Evolutionary conservation across 2,888 invertebrate genomes (phyloP), one percentile per base, ranked within the genome.

Genomic region (Drymonia ruficornis): DNA sequence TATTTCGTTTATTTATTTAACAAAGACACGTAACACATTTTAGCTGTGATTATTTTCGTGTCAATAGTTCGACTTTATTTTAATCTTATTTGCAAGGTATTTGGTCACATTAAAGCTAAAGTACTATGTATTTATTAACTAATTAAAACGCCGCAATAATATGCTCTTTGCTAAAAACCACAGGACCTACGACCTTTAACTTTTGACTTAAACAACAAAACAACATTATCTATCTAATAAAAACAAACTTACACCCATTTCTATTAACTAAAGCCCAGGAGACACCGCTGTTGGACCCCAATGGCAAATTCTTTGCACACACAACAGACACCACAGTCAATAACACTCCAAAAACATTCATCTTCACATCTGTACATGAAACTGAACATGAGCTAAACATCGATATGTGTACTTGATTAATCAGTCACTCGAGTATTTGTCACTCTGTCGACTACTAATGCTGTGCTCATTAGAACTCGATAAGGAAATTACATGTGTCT

Each of bases 161-260:
- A n/a, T n/a, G n/a, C n/a, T n/a, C n/a, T n/a, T n/a, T n/a, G n/a
- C n/a, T n/a, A n/a, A n/a, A n/a, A n/a, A n/a, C n/a, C n/a, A n/a
- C n/a, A n/a, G n/a, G n/a, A n/a, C n/a, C n/a, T n/a, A 36, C 36
- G 3, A 36, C 6, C 13, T 36, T n/a, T n/a, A 36, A 36, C 13
- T 1, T 36, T n/a, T n/a, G n/a, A n/a, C n/a, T n/a, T n/a, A n/a
- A n/a, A n/a, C n/a, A n/a, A n/a, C n/a, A n/a, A n/a, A n/a, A n/a
- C n/a, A n/a, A n/a, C n/a, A n/a, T n/a, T n/a, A n/a, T n/a, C n/a
- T 36, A 36, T 36, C 11, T 8, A 31, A 31, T n/a, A 3, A n/a
- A 36, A 36, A 36, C n/a, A 36, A 57, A 89, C 93, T 91, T 75
- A 93, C 93, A 81, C 74, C 81, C 83, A 75, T 91, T 91, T 28